Conservation (phyloP, 2,888 invertebrate genomes). For the Parelbella ahira region DNA sequence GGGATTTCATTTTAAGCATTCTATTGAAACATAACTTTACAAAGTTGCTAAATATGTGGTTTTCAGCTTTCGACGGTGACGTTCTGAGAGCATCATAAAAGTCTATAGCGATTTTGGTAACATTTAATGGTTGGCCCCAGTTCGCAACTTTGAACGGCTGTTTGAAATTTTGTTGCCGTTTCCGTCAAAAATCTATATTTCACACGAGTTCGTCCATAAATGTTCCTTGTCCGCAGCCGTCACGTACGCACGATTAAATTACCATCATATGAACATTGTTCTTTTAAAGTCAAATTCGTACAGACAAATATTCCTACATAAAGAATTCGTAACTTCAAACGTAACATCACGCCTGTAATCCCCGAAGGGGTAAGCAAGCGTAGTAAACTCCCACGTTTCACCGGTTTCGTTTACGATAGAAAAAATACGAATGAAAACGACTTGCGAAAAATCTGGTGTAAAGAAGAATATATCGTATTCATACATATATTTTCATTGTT, state of each 20-base stretch:
- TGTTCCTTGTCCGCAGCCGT: constrained; percentile 23
- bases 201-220: constrained; percentile 2
- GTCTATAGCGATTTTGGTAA: constrained; percentile 35
- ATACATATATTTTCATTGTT: too few relatives aligned
- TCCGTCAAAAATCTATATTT: constrained; percentile 26
- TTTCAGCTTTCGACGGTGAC: constrained; percentile 9
- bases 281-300: constrained; percentile 1
- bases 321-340: too few relatives aligned
- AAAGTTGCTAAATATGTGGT: constrained; percentile 12
- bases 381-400: too few relatives aligned
- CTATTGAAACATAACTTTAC: constrained; percentile 14
- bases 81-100: constrained; percentile 25
- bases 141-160: constrained; percentile 29
- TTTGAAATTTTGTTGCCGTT: constrained; percentile 30
- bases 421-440: too few relatives aligned
- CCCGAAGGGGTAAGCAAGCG: too few relatives aligned
- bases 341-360: too few relatives aligned
- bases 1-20: constrained; percentile 3
- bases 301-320: too few relatives aligned
- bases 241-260: constrained; percentile 26
- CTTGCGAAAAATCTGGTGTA: too few relatives aligned
- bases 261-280: constrained; percentile 7
- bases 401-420: too few relatives aligned
- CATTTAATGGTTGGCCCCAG: constrained; percentile 33
- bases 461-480: too few relatives aligned